Evolutionary conservation across 2,888 invertebrate species (phyloP).

Genomic region (Agriopis marginaria): DNA sequence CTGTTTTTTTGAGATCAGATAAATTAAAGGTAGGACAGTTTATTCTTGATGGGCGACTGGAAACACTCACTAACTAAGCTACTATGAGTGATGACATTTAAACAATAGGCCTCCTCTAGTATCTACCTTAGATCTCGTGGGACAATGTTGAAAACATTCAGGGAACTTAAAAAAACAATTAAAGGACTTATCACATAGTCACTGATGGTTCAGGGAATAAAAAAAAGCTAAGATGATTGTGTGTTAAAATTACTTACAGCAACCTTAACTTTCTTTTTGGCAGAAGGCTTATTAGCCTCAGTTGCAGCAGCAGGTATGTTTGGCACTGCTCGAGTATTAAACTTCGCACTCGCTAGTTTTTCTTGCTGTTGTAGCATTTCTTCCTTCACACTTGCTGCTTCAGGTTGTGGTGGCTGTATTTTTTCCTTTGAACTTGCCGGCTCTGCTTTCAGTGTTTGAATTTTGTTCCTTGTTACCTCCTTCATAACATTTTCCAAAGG

Average conservation of each 20-base stretch:
- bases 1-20: no score
- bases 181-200: no score
- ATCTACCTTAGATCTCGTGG: no score
- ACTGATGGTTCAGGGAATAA: background rate
- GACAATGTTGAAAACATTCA: no score
- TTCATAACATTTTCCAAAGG: conserved; percentile 51
- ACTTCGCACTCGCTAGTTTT: background rate
- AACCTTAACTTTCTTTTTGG: conserved; percentile 76
- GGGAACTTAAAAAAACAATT: no score
- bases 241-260: conserved; percentile 63
- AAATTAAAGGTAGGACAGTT: no score
- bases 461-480: conserved; percentile 32
- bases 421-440: background rate
- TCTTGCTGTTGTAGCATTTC: background rate
- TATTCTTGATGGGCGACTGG: no score
- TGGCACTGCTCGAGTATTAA: conserved; percentile 15
- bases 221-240: background rate
- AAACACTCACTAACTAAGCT: no score
- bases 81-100: no score
- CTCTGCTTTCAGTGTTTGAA: conserved; percentile 12
- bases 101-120: no score
- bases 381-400: background rate
- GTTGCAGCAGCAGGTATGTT: conserved; percentile 10
- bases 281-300: conserved; percentile 63
- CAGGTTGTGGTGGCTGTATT: conserved; percentile 9